These are phyloP conservation scores for Dryas iulia DNA, from an alignment of 1,140 invertebrate genomes.

Conservation along the genomic window DNA sequence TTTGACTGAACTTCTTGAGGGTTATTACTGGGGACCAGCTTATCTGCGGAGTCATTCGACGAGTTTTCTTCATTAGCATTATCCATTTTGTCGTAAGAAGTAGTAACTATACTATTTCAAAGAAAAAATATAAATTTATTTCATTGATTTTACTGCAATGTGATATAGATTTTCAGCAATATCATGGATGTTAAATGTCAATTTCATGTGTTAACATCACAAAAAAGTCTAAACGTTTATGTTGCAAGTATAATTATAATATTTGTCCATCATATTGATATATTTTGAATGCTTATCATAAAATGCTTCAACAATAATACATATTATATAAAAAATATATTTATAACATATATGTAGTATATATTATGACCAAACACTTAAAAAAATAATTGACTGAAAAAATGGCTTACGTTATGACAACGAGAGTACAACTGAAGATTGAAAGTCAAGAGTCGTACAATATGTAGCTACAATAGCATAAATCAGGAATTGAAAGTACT, in stretches of 20 bases:
- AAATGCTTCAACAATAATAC: too few species aligned
- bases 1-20: slow-evolving; percentile 31
- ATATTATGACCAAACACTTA: too few species aligned
- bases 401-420: too few species aligned
- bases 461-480: too few species aligned
- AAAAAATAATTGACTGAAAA: too few species aligned
- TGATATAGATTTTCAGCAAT: slow-evolving; percentile 28
- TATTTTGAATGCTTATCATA: too few species aligned
- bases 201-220: background rate
- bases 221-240: background rate
- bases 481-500: too few species aligned
- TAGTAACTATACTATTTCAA: slow-evolving; percentile 5
- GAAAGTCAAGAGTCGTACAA: too few species aligned
- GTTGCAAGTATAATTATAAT: background rate
- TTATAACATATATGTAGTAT: too few species aligned
- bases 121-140: slow-evolving; percentile 24
- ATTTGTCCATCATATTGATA: too few species aligned
- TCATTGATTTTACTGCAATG: slow-evolving; percentile 31
- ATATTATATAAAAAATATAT: too few species aligned
- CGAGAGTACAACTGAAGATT: too few species aligned
- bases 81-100: slow-evolving; percentile 37
- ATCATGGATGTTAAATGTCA: slow-evolving; percentile 18
- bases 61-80: slow-evolving; percentile 40
- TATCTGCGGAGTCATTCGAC: slow-evolving; percentile 36
- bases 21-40: slow-evolving; percentile 46